Conservation (phyloP, 2,797 vertebrate species). For the Pipistrellus pygmaeus region DNA sequence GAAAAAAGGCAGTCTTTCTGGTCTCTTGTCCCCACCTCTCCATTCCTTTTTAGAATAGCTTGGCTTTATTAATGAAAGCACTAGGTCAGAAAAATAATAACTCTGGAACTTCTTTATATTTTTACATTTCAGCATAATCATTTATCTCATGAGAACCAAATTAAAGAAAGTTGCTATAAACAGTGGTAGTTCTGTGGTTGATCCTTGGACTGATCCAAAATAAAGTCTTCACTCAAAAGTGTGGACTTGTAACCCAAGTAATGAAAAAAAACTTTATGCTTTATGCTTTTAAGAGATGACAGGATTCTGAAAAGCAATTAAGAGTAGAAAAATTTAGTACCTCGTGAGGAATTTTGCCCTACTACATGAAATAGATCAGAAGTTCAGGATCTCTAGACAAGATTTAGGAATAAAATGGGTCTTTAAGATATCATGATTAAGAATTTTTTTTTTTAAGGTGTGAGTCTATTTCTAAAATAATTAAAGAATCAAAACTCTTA, state of each 20-base stretch:
- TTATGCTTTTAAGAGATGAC: background rate
- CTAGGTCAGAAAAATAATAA: background rate
- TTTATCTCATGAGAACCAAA: background rate
- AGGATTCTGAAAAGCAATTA: background rate
- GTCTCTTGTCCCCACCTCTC: background rate
- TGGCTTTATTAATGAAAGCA: background rate
- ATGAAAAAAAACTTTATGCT: too few species aligned
- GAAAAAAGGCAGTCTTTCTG: background rate
- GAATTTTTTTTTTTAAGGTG: background rate
- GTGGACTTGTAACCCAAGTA: background rate
- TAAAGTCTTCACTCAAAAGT: slow-evolving; percentile 16
- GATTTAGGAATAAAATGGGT: background rate
- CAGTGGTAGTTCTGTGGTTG: background rate
- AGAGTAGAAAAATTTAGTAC: background rate
- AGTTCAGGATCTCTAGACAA: background rate
- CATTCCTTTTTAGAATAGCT: background rate
- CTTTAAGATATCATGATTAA: background rate
- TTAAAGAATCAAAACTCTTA: slow-evolving; percentile 14
- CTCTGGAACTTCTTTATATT: background rate
- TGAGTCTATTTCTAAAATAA: background rate
- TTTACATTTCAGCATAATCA: background rate
- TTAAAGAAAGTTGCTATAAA: background rate
- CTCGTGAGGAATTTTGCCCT: background rate
- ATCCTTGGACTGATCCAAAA: background rate
- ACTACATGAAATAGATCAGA: background rate